A percentile compares a stretch with the other conserved stretches of the same genome.
These are phyloP conservation scores for Microcebus griseorufus DNA, from an alignment of 2,113 vertebrate genomes.

Conservation along the genomic window DNA sequence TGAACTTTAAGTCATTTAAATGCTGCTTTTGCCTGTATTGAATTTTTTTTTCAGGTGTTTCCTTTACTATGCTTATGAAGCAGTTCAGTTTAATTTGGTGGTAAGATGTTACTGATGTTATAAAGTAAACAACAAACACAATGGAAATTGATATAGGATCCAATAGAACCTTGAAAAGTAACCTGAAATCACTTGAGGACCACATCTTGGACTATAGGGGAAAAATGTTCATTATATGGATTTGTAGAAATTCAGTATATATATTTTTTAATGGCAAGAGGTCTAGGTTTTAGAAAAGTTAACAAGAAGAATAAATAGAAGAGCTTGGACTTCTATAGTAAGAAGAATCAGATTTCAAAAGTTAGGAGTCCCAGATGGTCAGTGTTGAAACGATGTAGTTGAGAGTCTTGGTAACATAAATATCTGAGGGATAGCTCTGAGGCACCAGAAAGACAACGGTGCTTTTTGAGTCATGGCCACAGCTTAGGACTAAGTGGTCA, in stretches of 20 bases:
- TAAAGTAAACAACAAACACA: neutral
- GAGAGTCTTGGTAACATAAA: neutral
- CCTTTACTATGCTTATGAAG: neutral
- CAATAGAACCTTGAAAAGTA: neutral
- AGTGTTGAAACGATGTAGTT: neutral
- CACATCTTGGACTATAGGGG: neutral
- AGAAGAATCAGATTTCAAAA: neutral
- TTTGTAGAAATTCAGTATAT: neutral
- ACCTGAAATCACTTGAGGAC: neutral
- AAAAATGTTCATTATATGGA: neutral
- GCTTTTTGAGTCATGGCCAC: neutral
- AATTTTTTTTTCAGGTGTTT: neutral
- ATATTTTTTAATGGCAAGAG: neutral
- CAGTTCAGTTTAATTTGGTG: neutral
- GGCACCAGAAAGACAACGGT: too few species aligned
- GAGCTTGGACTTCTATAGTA: neutral
- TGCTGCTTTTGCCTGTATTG: constrained; percentile 13
- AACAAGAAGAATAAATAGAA: neutral
- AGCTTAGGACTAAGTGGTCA: neutral
- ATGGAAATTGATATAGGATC: neutral
- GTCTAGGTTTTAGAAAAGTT: neutral
- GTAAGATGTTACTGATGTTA: neutral
- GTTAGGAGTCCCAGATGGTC: neutral
- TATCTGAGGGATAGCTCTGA: neutral
- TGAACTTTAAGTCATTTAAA: constrained; percentile 52